These are phyloP conservation scores for Drosophila kanekoi DNA, from an alignment of 2,888 invertebrate genomes.

Conservation along the genomic window DNA sequence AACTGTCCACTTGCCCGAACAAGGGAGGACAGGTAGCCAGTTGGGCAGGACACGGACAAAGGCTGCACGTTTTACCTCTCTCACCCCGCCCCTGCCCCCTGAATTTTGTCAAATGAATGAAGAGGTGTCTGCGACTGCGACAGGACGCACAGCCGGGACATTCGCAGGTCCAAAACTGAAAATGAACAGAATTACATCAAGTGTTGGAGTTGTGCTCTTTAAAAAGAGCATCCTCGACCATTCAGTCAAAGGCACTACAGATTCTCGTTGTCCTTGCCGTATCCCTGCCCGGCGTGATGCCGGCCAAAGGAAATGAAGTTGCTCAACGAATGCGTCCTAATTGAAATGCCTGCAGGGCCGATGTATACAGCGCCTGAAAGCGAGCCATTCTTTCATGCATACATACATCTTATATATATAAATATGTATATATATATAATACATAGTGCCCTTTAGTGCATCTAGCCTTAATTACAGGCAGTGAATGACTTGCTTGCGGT, in stretches of 20 bases:
- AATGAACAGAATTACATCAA: slow-evolving; percentile 66
- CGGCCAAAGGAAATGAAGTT: slow-evolving; percentile 49
- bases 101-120: slow-evolving; percentile 67
- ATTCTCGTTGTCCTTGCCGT: slow-evolving; percentile 16
- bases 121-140: slow-evolving; percentile 57
- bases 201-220: slow-evolving; percentile 43
- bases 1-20: slow-evolving; percentile 48
- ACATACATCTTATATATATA: not conserved
- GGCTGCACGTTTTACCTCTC: slow-evolving; percentile 24
- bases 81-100: slow-evolving; percentile 35
- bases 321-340: slow-evolving; percentile 45
- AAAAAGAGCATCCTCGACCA: slow-evolving; percentile 33
- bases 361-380: slow-evolving; percentile 11
- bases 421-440: not conserved
- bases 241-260: slow-evolving; percentile 45
- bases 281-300: slow-evolving; percentile 4
- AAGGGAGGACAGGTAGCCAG: slow-evolving; percentile 25
- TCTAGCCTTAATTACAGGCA: slow-evolving; percentile 28
- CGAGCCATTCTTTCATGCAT: not conserved
- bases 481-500: slow-evolving; percentile 24
- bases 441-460: slow-evolving; percentile 6
- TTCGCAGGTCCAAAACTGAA: slow-evolving; percentile 27
- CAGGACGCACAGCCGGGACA: slow-evolving; percentile 2
- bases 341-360: slow-evolving; percentile 51
- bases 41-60: slow-evolving; percentile 17